A percentile compares a stretch with the other conserved stretches of the same genome.
Conservation (phyloP, 2,888 invertebrate genomes). For the Platycheirus rosarum region DNA sequence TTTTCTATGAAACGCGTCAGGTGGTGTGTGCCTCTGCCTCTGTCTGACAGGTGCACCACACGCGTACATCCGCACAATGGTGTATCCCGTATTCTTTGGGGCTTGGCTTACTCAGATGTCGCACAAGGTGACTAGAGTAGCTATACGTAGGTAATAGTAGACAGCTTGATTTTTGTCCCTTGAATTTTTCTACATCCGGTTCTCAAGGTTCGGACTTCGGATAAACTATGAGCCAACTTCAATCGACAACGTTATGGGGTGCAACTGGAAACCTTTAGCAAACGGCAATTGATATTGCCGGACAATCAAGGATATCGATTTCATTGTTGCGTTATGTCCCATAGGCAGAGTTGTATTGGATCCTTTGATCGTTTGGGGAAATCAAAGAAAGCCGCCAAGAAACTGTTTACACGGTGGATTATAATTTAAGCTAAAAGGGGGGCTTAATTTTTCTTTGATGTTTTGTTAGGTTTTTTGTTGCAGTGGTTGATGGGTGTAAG, state of each 20-base stretch:
- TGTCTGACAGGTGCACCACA: conserved; percentile 15
- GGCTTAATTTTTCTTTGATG: conserved; percentile 43
- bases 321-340: conserved; percentile 27
- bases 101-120: conserved; percentile 38
- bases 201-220: conserved; percentile 37
- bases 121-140: conserved; percentile 66
- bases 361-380: conserved; percentile 69
- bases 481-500: conserved; percentile 49
- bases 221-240: conserved; percentile 8
- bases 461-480: no score
- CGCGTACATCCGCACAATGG: conserved; percentile 10
- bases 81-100: conserved; percentile 3
- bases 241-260: conserved; percentile 24
- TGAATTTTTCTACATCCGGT: conserved; percentile 63
- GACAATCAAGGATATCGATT: conserved; percentile 67
- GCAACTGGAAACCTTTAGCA: conserved; percentile 61
- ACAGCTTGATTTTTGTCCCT: conserved; percentile 9
- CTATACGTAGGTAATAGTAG: conserved; percentile 39
- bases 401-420: conserved; percentile 28
- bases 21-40: conserved; percentile 12
- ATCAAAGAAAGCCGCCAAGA: conserved; percentile 60
- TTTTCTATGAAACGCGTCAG: conserved; percentile 60
- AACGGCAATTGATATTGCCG: conserved; percentile 64
- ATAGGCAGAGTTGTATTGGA: conserved; percentile 29
- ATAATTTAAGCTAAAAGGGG: conserved; percentile 14